Conservation (phyloP, 2,113 vertebrate species). For the Terrapene triunguis region DNA sequence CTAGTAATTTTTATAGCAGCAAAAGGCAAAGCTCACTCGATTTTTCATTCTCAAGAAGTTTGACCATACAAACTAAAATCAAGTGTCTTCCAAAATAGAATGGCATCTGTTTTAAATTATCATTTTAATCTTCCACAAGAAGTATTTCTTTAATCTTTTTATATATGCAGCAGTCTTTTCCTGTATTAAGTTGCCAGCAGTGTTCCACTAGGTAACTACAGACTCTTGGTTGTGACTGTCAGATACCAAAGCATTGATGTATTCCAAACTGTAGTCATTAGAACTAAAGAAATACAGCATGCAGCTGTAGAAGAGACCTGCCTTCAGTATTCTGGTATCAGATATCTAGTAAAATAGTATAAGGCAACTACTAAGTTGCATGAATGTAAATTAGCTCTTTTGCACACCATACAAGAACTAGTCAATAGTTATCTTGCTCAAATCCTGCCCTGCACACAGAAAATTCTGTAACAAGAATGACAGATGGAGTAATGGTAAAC, state of each 20-base stretch:
- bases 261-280: rapidly evolving
- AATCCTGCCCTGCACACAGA: not conserved
- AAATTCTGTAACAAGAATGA: not conserved
- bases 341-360: rapidly evolving
- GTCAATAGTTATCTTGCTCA: rapidly evolving
- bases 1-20: rapidly evolving
- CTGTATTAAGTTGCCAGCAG: rapidly evolving
- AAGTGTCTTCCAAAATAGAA: not conserved
- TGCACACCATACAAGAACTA: not conserved
- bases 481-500: not conserved
- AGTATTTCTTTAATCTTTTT: not conserved
- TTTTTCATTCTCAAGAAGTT: rapidly evolving
- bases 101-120: not conserved
- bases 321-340: rapidly evolving
- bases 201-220: rapidly evolving
- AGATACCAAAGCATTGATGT: not conserved
- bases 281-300: not conserved
- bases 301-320: rapidly evolving
- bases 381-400: too few relatives aligned
- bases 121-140: not conserved
- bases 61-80: not conserved
- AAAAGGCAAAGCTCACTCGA: not conserved
- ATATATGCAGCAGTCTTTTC: not conserved
- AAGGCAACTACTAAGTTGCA: not conserved
- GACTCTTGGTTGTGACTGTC: not conserved